Conservation (phyloP, 2,113 vertebrate genomes). For the Pollimyrus isidori region DNA sequence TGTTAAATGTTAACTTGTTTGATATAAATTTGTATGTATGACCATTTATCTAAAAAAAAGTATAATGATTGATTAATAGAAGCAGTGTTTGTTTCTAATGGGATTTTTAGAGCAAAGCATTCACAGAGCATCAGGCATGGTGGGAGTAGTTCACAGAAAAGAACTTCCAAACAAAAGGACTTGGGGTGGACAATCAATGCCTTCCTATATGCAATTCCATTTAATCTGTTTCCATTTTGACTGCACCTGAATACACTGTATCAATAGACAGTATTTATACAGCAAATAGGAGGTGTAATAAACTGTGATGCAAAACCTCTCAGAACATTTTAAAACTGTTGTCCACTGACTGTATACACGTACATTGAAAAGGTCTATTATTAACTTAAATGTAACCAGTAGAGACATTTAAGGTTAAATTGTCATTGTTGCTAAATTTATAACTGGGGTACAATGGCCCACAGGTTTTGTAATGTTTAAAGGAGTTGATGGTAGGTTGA, state of each 20-base stretch:
- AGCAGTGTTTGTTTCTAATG: neutral
- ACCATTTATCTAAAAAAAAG: neutral
- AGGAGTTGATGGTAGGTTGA: neutral
- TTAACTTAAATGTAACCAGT: neutral
- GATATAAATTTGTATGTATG: neutral
- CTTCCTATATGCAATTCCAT: neutral
- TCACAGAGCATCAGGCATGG: neutral
- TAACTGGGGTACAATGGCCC: neutral
- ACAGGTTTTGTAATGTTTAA: neutral
- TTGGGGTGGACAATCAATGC: neutral
- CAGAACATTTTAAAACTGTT: neutral
- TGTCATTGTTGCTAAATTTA: neutral
- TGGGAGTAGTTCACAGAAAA: neutral
- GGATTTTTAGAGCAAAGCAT: neutral
- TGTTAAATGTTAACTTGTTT: conserved; percentile 1
- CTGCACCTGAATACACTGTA: conserved; percentile 16
- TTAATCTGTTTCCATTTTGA: conserved; percentile 2
- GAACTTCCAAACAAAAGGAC: neutral
- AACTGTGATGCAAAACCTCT: neutral
- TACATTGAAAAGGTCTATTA: neutral
- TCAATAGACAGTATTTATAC: neutral
- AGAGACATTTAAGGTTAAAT: neutral
- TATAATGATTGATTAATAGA: neutral
- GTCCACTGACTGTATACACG: neutral
- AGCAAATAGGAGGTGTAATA: conserved; percentile 14